Conservation (phyloP, 23 tunicate genomes). For the Halocynthia roretzi region DNA sequence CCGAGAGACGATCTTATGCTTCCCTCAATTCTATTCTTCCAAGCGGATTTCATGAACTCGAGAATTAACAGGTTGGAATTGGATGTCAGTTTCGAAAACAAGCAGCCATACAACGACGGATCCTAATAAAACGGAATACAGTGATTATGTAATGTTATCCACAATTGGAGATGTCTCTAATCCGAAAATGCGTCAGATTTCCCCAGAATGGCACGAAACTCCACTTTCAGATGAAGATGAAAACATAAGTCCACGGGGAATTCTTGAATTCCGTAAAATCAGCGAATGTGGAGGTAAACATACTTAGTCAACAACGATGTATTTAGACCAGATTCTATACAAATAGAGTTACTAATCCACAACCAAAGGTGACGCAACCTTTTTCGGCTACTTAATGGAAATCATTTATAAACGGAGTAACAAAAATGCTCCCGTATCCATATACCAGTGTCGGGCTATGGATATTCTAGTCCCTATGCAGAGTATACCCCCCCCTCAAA, state of each 20-base stretch:
- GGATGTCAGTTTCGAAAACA: not conserved
- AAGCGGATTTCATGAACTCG: not conserved
- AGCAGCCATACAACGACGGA: not conserved
- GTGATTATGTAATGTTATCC: no score
- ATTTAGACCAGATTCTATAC: no score
- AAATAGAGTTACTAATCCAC: no score
- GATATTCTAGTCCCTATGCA: no score
- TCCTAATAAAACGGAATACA: not conserved
- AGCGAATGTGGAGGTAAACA: constrained; percentile 4
- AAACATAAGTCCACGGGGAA: constrained; percentile 12
- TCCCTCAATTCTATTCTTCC: not conserved
- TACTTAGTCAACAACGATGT: no score
- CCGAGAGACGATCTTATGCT: not conserved
- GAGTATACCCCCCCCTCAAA: no score
- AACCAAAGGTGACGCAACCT: no score
- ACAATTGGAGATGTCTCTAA: no score
- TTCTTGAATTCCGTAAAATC: constrained; percentile 11
- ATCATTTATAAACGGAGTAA: no score
- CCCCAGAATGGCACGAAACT: constrained; percentile 15
- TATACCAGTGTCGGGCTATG: no score
- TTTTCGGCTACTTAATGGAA: no score
- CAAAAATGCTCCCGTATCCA: no score
- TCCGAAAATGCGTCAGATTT: not conserved
- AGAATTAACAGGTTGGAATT: not conserved
- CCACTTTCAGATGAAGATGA: constrained; percentile 23